Conservation (phyloP, 2,113 vertebrate species). For the Cariama cristata region DNA sequence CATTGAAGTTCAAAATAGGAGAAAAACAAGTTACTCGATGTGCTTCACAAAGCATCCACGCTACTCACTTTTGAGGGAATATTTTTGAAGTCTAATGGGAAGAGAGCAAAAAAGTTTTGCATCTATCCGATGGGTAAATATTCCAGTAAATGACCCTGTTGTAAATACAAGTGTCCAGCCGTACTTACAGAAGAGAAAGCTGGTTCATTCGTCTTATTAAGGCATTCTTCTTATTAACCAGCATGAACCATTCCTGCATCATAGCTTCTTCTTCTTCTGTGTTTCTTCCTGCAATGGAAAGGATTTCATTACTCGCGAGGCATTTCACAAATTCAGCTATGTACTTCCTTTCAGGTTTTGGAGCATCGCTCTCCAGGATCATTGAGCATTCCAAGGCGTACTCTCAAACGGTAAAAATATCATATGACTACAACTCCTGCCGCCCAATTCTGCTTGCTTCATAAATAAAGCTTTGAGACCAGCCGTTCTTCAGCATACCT, state of each 20-base stretch:
- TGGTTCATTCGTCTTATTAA: constrained; percentile 98
- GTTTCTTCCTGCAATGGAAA: constrained; percentile 88
- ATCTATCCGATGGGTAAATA: neutral
- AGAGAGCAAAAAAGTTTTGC: neutral
- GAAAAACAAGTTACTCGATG: neutral
- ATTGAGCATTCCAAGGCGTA: neutral
- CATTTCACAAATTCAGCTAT: neutral
- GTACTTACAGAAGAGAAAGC: constrained; percentile 95
- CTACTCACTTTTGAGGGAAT: neutral
- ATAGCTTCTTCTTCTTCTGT: constrained; percentile 98
- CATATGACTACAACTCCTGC: neutral
- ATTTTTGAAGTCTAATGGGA: neutral
- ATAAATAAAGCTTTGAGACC: constrained; percentile 7
- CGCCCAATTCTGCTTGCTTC: neutral
- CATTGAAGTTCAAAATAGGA: constrained; percentile 15
- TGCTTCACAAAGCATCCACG: neutral
- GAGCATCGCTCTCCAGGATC: neutral
- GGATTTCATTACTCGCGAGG: neutral
- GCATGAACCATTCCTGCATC: constrained; percentile 99
- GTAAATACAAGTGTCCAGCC: neutral
- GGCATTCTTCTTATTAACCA: constrained; percentile 99
- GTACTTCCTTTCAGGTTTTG: neutral
- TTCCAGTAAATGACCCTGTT: neutral
- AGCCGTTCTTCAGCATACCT: neutral
- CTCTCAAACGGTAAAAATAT: neutral